Evolutionary conservation across 2,113 vertebrate species (phyloP).

Genomic region (Pogonocichla stellata): DNA sequence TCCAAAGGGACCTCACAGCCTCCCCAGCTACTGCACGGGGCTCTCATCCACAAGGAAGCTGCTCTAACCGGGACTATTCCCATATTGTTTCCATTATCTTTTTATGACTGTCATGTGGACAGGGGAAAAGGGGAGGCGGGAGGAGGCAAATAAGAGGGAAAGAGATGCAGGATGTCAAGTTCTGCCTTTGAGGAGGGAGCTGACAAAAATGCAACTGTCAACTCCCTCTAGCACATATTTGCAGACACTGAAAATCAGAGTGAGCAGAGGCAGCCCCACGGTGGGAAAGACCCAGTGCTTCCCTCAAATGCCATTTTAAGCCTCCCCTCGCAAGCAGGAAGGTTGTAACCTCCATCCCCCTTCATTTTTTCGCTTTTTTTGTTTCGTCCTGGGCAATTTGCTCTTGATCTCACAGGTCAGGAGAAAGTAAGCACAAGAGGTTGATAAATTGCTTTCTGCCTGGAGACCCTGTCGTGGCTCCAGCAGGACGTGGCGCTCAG

Average conservation of each 20-base stretch:
- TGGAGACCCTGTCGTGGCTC: fast-evolving
- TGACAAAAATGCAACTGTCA: background rate
- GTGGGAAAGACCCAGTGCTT: background rate
- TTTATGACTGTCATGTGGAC: constrained; percentile 57
- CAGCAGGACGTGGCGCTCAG: fast-evolving
- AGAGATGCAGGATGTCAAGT: constrained; percentile 2
- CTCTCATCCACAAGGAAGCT: constrained; percentile 40
- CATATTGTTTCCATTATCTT: constrained; percentile 62
- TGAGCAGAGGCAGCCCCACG: background rate
- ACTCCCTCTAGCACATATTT: background rate
- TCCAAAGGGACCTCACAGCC: background rate
- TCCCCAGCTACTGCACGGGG: background rate
- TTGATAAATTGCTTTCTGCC: background rate
- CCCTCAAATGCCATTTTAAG: background rate
- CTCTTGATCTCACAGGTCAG: background rate
- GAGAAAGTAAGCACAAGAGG: background rate
- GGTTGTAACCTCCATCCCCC: background rate
- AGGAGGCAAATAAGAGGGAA: constrained; percentile 16
- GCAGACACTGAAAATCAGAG: background rate
- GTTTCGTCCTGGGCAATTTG: background rate
- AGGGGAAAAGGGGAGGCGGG: background rate
- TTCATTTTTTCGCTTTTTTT: background rate
- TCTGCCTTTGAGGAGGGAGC: constrained; percentile 22
- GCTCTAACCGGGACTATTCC: background rate
- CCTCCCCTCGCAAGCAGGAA: background rate